Percentiles rank a stretch among this genome's conserved stretches.
phyloP scores from a whole-genome alignment of 2,888 invertebrate species.

The Eretmocerus hayati region DNA sequence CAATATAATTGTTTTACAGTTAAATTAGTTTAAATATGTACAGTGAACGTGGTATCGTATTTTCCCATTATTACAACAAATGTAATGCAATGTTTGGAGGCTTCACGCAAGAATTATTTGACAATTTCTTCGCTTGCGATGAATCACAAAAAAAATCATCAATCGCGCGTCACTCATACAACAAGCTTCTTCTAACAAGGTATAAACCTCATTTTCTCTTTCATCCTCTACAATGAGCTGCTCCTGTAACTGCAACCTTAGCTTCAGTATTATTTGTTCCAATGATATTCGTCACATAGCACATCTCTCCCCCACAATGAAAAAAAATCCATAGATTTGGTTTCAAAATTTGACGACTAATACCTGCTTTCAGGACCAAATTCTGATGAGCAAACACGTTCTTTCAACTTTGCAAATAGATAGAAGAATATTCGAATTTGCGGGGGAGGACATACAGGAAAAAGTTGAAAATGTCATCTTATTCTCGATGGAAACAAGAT shows the following conservation, averaged over 20 bases:
- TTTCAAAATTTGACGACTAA: too few relatives aligned
- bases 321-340: too few relatives aligned
- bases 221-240: slow-evolving; percentile 23
- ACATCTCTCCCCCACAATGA: too few relatives aligned
- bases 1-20: slow-evolving; percentile 40
- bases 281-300: too few relatives aligned
- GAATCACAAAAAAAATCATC: slow-evolving; percentile 19
- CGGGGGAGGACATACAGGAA: too few relatives aligned
- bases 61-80: slow-evolving; percentile 32
- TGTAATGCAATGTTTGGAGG: slow-evolving; percentile 22
- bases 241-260: slow-evolving; percentile 46
- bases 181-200: slow-evolving; percentile 5
- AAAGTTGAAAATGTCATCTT: too few relatives aligned
- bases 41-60: slow-evolving; percentile 35
- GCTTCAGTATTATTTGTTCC: slow-evolving; percentile 24
- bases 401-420: too few relatives aligned
- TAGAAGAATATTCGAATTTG: too few relatives aligned
- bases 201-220: slow-evolving; percentile 15
- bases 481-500: too few relatives aligned
- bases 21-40: slow-evolving; percentile 39
- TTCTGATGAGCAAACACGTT: too few relatives aligned
- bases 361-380: too few relatives aligned
- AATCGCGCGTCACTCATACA: slow-evolving; percentile 12
- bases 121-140: slow-evolving; percentile 1
- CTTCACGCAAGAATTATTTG: slow-evolving; percentile 20